Percentiles rank a stretch among this genome's conserved stretches.
Evolutionary conservation across 2,113 vertebrate species (phyloP).

Genomic region (Speoplatyrhinus poulsoni): DNA sequence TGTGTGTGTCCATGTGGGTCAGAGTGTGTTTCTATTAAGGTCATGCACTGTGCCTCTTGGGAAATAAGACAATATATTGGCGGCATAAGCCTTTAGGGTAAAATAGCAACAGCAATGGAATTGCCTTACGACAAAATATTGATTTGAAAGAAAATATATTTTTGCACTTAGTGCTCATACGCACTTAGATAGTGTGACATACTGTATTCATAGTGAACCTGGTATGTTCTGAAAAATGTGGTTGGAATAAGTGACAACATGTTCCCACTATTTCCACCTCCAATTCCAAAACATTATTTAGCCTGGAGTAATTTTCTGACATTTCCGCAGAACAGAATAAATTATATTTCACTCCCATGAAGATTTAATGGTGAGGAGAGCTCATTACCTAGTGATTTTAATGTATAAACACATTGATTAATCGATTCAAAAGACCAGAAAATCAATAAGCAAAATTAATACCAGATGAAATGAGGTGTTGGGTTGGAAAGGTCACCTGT

Average conservation of each 20-base stretch:
- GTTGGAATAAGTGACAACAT: neutral
- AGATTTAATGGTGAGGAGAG: slow-evolving; percentile 39
- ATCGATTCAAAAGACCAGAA: slow-evolving; percentile 43
- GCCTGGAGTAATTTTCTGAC: slow-evolving; percentile 31
- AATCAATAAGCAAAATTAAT: slow-evolving; percentile 56
- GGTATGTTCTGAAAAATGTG: neutral
- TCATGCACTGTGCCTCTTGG: slow-evolving; percentile 40
- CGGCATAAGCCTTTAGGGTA: slow-evolving; percentile 16
- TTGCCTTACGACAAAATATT: neutral
- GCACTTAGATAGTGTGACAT: too few species aligned
- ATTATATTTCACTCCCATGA: neutral
- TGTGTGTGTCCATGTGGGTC: slow-evolving; percentile 12
- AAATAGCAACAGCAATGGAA: slow-evolving; percentile 39
- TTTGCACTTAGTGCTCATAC: too few species aligned
- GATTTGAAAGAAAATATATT: slow-evolving; percentile 19
- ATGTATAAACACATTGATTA: slow-evolving; percentile 43
- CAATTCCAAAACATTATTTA: slow-evolving; percentile 33
- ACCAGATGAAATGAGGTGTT: slow-evolving; percentile 25
- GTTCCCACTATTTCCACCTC: slow-evolving; percentile 38
- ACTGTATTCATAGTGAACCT: too few species aligned
- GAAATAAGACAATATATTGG: slow-evolving; percentile 61
- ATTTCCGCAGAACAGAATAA: slow-evolving; percentile 24
- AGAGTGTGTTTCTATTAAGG: slow-evolving; percentile 37
- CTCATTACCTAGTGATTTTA: slow-evolving; percentile 53
- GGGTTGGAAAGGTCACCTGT: slow-evolving; percentile 44